Percentiles rank a stretch among this genome's conserved stretches.
phyloP scores from a whole-genome alignment of 2,113 vertebrate species.

The Pteruthius melanotis region DNA sequence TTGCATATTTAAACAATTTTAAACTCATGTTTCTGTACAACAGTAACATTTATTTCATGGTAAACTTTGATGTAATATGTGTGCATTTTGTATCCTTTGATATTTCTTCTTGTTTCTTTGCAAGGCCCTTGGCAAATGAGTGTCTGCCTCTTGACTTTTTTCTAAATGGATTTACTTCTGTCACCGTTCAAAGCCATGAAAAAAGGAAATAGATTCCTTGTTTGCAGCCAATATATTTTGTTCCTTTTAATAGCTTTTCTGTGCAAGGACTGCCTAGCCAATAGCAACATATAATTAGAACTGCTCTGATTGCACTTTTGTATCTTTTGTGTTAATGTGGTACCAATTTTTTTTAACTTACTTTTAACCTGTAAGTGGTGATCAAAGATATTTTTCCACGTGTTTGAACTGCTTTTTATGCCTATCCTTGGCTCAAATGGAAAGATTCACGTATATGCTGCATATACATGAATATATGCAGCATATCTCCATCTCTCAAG shows the following conservation, averaged over 20 bases:
- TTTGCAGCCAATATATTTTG: background rate
- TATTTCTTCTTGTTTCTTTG: slow-evolving; percentile 35
- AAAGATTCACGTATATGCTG: background rate
- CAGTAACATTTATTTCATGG: slow-evolving; percentile 45
- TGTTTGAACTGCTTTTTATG: slow-evolving; percentile 50
- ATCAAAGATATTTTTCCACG: slow-evolving; percentile 32
- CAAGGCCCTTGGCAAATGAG: slow-evolving; percentile 35
- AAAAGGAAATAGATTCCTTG: slow-evolving; percentile 20
- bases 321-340: background rate
- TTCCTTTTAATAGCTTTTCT: slow-evolving; percentile 50
- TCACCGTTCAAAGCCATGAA: slow-evolving; percentile 4
- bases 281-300: slow-evolving; percentile 45
- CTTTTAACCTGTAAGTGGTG: slow-evolving; percentile 38
- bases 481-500: background rate
- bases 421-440: background rate
- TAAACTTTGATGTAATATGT: slow-evolving; percentile 47
- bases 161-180: background rate
- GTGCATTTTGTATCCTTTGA: slow-evolving; percentile 44
- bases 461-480: no score
- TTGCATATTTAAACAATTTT: slow-evolving; percentile 12
- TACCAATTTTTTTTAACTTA: slow-evolving; percentile 14
- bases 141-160: slow-evolving; percentile 8
- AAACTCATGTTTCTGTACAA: background rate
- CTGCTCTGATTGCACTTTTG: slow-evolving; percentile 4
- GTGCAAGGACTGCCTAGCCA: slow-evolving; percentile 14